Evolutionary conservation across 2,888 invertebrate genomes (phyloP).

Genomic region (Heliconius erato): DNA sequence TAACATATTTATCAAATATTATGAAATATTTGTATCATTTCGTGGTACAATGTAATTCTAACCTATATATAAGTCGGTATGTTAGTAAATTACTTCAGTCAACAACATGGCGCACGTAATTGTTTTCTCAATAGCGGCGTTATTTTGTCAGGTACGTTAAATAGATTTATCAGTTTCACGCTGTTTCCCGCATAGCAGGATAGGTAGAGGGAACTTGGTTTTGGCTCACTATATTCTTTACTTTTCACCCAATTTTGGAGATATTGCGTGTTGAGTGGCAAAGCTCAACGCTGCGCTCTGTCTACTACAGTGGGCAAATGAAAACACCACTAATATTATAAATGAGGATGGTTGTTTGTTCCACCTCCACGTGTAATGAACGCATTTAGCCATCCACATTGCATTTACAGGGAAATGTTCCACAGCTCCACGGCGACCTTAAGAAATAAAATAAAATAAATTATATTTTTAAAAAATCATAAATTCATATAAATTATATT

Average conservation of each 20-base stretch:
- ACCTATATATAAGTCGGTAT: conserved; percentile 38
- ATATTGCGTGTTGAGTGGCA: neutral
- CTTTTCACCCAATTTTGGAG: neutral
- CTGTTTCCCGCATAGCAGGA: neutral
- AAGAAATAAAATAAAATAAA: too few relatives aligned
- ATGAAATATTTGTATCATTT: conserved; percentile 5
- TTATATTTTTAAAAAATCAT: neutral
- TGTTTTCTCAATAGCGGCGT: conserved; percentile 17
- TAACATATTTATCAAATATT: conserved; percentile 12
- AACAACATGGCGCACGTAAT: conserved; percentile 24
- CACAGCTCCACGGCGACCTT: too few relatives aligned
- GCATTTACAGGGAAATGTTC: too few relatives aligned
- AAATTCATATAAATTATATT: too few relatives aligned
- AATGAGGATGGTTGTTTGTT: too few relatives aligned
- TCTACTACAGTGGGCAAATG: neutral
- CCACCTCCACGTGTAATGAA: too few relatives aligned
- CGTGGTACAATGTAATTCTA: conserved; percentile 13
- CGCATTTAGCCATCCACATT: too few relatives aligned
- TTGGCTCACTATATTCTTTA: neutral
- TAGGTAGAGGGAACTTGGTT: neutral
- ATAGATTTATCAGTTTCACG: neutral
- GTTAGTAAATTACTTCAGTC: conserved; percentile 18
- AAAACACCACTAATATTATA: neutral
- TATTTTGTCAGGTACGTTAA: conserved; percentile 34
- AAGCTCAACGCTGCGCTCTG: too few relatives aligned